These are phyloP conservation scores for Keiferia lycopersicella DNA, from an alignment of 2,888 invertebrate species.

Conservation along the genomic window DNA sequence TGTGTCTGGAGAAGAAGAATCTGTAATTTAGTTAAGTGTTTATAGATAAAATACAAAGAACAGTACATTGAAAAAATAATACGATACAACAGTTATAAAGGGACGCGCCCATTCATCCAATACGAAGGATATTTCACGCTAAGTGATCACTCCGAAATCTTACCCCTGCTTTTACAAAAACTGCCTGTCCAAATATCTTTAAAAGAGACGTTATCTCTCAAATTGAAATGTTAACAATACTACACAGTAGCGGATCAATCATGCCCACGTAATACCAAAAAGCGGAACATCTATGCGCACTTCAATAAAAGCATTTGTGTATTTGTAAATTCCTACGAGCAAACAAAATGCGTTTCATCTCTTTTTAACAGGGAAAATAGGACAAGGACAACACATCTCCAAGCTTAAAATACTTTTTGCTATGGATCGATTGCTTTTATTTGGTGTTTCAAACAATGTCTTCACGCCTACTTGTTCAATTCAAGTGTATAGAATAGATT, in stretches of 20 bases:
- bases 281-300: slow-evolving; percentile 37
- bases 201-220: slow-evolving; percentile 7
- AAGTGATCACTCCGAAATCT: slow-evolving; percentile 6
- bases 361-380: not conserved
- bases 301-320: slow-evolving; percentile 38
- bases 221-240: slow-evolving; percentile 15
- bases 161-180: slow-evolving; percentile 10
- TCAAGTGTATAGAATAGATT: slow-evolving; percentile 28
- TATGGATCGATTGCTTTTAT: slow-evolving; percentile 25
- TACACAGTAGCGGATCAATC: slow-evolving; percentile 32
- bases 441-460: slow-evolving; percentile 32
- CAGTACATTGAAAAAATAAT: not conserved
- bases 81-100: not conserved
- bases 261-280: slow-evolving; percentile 41
- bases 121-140: not conserved
- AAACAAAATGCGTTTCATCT: slow-evolving; percentile 15
- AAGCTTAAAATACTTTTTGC: slow-evolving; percentile 12
- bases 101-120: not conserved
- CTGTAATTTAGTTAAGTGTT: too few relatives aligned
- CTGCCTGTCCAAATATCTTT: slow-evolving; percentile 7
- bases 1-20: too few relatives aligned
- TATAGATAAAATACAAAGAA: not conserved
- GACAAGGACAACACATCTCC: slow-evolving; percentile 7
- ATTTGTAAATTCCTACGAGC: slow-evolving; percentile 28
- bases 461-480: slow-evolving; percentile 33